phyloP scores from a whole-genome alignment of 1,140 invertebrate genomes.

The Drosophila tropicalis region DNA sequence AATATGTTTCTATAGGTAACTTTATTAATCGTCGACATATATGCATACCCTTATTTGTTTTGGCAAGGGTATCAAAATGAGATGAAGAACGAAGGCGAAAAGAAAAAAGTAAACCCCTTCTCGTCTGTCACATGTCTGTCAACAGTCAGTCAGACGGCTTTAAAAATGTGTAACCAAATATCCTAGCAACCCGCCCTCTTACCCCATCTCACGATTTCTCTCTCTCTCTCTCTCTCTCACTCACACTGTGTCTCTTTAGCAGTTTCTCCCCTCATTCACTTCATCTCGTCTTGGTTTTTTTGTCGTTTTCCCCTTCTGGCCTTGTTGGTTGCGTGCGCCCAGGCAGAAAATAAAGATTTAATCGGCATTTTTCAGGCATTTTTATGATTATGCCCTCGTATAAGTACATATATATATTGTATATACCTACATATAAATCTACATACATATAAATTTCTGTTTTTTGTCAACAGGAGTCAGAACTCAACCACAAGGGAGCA shows the following conservation, averaged over 20 bases:
- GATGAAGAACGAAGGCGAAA: neutral
- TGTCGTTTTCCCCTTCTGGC: conserved; percentile 6
- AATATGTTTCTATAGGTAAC: too few relatives aligned
- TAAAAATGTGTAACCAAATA: conserved; percentile 62
- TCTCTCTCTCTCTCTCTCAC: neutral
- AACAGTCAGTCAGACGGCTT: conserved; percentile 53
- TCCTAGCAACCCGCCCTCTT: conserved; percentile 19
- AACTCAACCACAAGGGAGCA: conserved; percentile 27
- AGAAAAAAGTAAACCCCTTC: conserved; percentile 18
- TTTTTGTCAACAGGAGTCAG: conserved; percentile 11
- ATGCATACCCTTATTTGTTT: too few relatives aligned
- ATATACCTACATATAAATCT: conserved; percentile 1
- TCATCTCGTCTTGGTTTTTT: neutral
- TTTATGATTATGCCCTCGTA: conserved; percentile 54
- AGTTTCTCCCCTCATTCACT: neutral
- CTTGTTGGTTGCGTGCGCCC: conserved; percentile 56
- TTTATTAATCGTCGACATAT: too few relatives aligned
- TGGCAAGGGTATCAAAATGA: neutral
- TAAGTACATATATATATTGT: too few relatives aligned
- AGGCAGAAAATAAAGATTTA: conserved; percentile 77
- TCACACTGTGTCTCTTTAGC: neutral
- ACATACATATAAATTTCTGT: neutral
- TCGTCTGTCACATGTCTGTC: conserved; percentile 72
- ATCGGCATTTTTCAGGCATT: conserved; percentile 65
- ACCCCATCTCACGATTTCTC: neutral